Percentiles rank a stretch among this genome's conserved stretches.
Conservation (phyloP, 2,888 invertebrate genomes). For the Polylopha cassiicola region DNA sequence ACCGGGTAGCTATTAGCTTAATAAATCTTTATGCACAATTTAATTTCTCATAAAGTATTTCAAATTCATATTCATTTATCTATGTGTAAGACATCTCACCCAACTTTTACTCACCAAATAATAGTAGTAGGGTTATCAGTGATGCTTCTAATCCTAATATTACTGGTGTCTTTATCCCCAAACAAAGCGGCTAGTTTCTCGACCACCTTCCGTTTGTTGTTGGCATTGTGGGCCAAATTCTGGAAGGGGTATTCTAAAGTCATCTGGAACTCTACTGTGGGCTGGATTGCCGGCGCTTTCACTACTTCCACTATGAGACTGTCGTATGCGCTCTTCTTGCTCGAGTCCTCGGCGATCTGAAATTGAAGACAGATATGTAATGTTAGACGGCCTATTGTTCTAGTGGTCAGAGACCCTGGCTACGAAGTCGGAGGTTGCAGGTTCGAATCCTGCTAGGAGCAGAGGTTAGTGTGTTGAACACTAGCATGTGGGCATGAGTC, state of each 20-base stretch:
- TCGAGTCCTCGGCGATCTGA: constrained; percentile 84
- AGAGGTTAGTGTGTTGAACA: no score
- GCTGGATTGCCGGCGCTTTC: constrained; percentile 79
- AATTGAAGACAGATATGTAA: constrained; percentile 12
- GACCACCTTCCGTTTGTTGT: constrained; percentile 86
- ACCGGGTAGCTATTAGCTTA: no score
- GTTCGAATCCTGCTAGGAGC: no score
- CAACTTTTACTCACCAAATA: constrained; percentile 74
- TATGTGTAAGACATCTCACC: no score
- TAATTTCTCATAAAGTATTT: no score
- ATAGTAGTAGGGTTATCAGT: constrained; percentile 82
- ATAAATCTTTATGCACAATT: no score
- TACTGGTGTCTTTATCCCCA: constrained; percentile 83
- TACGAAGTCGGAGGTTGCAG: no score
- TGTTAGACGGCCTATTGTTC: no score
- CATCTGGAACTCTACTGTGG: constrained; percentile 89
- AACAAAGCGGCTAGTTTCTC: constrained; percentile 88
- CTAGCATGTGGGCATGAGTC: no score
- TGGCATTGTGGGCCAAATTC: constrained; percentile 82
- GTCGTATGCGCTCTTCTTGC: constrained; percentile 86
- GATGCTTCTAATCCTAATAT: constrained; percentile 85
- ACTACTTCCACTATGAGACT: constrained; percentile 86
- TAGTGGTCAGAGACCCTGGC: no score
- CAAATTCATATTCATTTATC: no score
- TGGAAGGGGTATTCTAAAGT: constrained; percentile 83